Percentiles rank a stretch among this genome's conserved stretches.
Conservation (phyloP, 2,797 vertebrate genomes). For the Arremon aurantiirostris region DNA sequence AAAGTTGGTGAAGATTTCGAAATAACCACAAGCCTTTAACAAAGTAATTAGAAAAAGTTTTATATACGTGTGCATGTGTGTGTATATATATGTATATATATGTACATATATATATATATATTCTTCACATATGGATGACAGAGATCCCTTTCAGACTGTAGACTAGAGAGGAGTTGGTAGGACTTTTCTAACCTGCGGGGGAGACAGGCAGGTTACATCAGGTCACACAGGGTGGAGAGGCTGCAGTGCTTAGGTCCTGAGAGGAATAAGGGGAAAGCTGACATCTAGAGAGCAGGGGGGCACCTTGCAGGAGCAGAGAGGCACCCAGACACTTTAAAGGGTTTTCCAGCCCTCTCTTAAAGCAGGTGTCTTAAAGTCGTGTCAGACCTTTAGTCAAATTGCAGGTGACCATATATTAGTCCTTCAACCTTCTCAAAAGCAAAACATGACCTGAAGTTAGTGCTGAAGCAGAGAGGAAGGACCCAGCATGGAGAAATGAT, state of each 20-base stretch:
- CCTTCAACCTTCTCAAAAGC: not conserved
- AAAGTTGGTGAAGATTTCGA: not conserved
- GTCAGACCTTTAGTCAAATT: not conserved
- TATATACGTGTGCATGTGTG: no score
- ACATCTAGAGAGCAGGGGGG: not conserved
- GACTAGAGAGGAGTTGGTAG: not conserved
- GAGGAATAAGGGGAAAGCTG: not conserved
- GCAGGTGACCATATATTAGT: not conserved
- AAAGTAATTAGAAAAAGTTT: not conserved
- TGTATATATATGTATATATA: no score
- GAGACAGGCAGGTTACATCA: not conserved
- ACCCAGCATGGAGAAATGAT: accelerated
- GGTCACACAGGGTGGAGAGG: not conserved
- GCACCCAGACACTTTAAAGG: not conserved
- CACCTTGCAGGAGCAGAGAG: not conserved
- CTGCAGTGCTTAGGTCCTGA: not conserved
- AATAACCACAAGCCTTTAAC: not conserved
- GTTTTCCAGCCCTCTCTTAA: not conserved
- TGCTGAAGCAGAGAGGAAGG: not conserved
- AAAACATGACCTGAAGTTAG: not conserved
- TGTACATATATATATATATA: no score
- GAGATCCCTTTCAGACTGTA: not conserved
- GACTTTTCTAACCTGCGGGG: not conserved
- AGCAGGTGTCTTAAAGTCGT: not conserved
- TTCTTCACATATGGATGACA: not conserved